Evolutionary conservation across 2,113 vertebrate genomes (phyloP).

Genomic region (Xiphorhynchus elegans): DNA sequence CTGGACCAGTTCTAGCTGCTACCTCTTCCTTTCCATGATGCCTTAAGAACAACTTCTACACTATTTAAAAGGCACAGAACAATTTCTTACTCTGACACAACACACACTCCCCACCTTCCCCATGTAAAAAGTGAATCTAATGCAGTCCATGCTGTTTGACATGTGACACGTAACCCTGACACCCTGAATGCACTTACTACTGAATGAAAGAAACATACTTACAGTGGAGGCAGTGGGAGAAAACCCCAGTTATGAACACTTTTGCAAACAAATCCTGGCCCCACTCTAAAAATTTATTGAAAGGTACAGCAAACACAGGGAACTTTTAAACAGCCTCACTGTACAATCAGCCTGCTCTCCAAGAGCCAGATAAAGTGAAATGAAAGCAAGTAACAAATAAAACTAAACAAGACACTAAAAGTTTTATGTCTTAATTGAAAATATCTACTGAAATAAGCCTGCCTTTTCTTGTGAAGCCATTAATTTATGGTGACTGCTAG

Average conservation of each 20-base stretch:
- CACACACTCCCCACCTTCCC: rapidly evolving
- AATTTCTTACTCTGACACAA: background rate
- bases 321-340: background rate
- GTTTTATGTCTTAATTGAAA: background rate
- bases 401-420: background rate
- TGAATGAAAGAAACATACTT: background rate
- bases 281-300: background rate
- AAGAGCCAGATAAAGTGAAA: background rate
- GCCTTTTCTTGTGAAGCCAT: background rate
- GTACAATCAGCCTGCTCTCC: background rate
- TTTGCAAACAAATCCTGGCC: background rate
- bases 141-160: background rate
- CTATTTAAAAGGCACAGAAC: no score
- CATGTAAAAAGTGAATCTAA: background rate
- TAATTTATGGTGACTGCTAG: background rate
- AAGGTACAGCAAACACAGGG: background rate
- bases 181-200: background rate
- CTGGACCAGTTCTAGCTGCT: background rate
- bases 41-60: background rate
- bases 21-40: background rate
- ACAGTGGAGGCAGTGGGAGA: background rate
- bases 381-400: background rate
- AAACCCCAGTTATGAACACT: background rate
- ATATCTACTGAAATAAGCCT: background rate
- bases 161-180: background rate